These are phyloP conservation scores for Hystrix cristata DNA, from an alignment of 2,113 vertebrate genomes.

Conservation along the genomic window DNA sequence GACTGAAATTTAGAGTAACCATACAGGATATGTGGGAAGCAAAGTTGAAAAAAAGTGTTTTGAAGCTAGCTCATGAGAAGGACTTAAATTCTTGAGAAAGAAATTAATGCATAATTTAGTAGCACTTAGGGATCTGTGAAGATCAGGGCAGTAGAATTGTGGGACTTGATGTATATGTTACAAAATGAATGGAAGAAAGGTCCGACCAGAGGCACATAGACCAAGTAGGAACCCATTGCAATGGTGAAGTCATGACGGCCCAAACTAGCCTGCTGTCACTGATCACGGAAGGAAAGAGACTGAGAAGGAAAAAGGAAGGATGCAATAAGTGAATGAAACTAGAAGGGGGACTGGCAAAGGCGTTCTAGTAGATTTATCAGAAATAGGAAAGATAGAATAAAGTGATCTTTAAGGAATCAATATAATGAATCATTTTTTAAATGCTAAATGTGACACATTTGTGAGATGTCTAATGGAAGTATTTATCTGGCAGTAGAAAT, in stretches of 20 bases:
- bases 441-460: background rate
- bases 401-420: background rate
- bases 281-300: background rate
- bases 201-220: background rate
- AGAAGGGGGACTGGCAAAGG: background rate
- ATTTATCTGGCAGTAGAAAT: background rate
- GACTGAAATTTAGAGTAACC: constrained; percentile 60
- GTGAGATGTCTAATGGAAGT: background rate
- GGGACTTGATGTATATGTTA: background rate
- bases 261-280: background rate
- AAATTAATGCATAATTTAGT: background rate
- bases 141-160: background rate
- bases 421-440: constrained; percentile 11
- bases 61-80: background rate
- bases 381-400: background rate
- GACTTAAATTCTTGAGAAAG: constrained; percentile 16
- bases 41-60: constrained; percentile 41
- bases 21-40: constrained; percentile 15
- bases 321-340: background rate
- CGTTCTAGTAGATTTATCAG: background rate
- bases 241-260: background rate
- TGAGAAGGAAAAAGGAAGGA: background rate
- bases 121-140: background rate
- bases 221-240: background rate
- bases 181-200: constrained; percentile 27